phyloP scores from a whole-genome alignment of 2,113 vertebrate species.

The Corydoras sp. region DNA sequence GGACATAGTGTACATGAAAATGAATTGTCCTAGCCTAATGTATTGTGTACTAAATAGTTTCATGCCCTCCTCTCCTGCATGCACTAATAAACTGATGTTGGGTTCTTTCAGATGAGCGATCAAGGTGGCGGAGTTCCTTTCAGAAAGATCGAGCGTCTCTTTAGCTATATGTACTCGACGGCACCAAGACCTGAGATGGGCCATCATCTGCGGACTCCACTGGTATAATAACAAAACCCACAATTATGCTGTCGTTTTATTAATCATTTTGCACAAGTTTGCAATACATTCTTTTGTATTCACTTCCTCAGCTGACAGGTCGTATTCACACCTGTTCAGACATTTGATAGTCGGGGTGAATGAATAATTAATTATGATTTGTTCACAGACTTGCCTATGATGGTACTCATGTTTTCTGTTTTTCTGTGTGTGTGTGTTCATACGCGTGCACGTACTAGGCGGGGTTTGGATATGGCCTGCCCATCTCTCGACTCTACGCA shows the following conservation, averaged over 20 bases:
- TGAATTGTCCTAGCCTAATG: too few species aligned
- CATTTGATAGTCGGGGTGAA: too few species aligned
- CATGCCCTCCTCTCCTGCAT: not conserved
- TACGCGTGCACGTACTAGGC: slow-evolving; percentile 56
- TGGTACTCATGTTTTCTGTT: too few species aligned
- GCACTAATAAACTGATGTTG: not conserved
- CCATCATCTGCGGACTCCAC: slow-evolving; percentile 65
- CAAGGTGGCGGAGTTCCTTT: slow-evolving; percentile 77
- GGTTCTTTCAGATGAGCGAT: slow-evolving; percentile 74
- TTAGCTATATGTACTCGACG: slow-evolving; percentile 86
- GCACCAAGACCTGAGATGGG: slow-evolving; percentile 72
- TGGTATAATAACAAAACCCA: slow-evolving; percentile 55
- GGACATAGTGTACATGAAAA: too few species aligned
- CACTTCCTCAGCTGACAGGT: too few species aligned
- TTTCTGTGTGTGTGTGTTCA: too few species aligned
- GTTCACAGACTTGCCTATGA: too few species aligned
- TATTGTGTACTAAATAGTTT: not conserved
- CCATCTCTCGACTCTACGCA: slow-evolving; percentile 83
- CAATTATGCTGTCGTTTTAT: too few species aligned
- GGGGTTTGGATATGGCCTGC: slow-evolving; percentile 80
- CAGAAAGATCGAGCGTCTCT: slow-evolving; percentile 77
- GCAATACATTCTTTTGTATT: too few species aligned
- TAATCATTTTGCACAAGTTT: too few species aligned
- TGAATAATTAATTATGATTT: too few species aligned
- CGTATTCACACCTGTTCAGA: too few species aligned